Percentiles rank a stretch among this genome's conserved stretches.
Evolutionary conservation across 1,140 invertebrate genomes (phyloP).

Genomic region (Spodoptera litura): DNA sequence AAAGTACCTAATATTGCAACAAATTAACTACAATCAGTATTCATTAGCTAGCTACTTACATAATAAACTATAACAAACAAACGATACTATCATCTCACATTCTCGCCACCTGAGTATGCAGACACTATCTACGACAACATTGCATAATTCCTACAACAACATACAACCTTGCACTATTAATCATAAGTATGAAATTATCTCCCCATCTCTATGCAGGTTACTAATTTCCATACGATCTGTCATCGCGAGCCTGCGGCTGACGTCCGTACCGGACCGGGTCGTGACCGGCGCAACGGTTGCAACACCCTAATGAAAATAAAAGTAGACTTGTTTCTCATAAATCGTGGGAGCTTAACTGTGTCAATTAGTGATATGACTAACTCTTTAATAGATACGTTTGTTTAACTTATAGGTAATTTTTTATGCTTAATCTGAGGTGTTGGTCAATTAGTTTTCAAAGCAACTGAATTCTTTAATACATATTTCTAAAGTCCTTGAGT

Average conservation of each 20-base stretch:
- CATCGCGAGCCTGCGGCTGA: conserved; percentile 9
- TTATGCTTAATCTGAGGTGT: too few species aligned
- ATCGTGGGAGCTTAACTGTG: conserved; percentile 38
- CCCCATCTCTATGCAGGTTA: conserved; percentile 6
- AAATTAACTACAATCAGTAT: too few species aligned
- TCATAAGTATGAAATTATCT: conserved; percentile 8
- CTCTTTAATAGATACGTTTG: neutral
- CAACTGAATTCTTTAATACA: too few species aligned
- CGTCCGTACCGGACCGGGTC: conserved; percentile 22
- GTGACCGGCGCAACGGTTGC: conserved; percentile 28
- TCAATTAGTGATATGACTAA: conserved; percentile 28
- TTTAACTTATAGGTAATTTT: too few species aligned
- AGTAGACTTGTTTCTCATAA: conserved; percentile 21
- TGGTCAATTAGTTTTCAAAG: too few species aligned
- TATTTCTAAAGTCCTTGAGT: too few species aligned
- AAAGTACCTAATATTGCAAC: too few species aligned
- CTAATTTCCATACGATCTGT: conserved; percentile 10
- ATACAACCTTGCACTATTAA: conserved; percentile 16
- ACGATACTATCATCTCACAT: too few species aligned
- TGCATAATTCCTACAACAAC: neutral
- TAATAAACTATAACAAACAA: too few species aligned
- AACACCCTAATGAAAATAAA: conserved; percentile 38
- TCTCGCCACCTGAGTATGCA: too few species aligned
- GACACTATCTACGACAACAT: too few species aligned
- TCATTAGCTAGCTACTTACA: too few species aligned